Evolutionary conservation across 2,113 vertebrate genomes (phyloP), one percentile per base, ranked within the genome.

Genomic region (Genyomyrus donnyi): DNA sequence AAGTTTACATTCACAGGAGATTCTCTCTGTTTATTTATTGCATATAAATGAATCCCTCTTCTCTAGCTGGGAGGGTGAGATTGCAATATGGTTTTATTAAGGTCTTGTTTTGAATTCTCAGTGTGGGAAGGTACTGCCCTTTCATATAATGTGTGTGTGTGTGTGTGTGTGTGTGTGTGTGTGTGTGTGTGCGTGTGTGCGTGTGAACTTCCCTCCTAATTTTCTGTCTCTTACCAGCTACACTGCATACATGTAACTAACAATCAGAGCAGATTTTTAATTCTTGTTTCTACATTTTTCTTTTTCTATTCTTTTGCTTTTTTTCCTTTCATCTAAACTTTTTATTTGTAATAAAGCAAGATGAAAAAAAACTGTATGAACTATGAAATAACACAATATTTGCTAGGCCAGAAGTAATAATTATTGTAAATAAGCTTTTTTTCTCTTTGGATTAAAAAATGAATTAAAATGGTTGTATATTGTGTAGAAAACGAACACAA

Each of bases 341-440:
- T 92, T 92, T 53, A 89, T 91, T 92, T 93, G 94, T 95, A 94
- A 93, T 96, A 94, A 92, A 58, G 92, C 93, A 94, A 93, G 94
- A 93, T 93, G 93, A 90, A 91, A 74, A 74, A 91, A 74, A 94
- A 94, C 93, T 95, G 94, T 94, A 95, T 94, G 93, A 93, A 94
- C 92, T 94, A 95, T 94, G 94, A 95, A 91, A 95, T 93, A 80
- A 80, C 31, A 95, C 93, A 91, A 95, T 96, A 96, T 96, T 96
- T 96, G 95, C 96, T 95, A 96, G 95, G 94, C 95, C 95, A 95
- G 94, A 96, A 96, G 95, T 96, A 95, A 96, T 96, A 95, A 95
- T 97, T 96, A 96, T 91, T 98, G 97, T 98, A 97, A 95, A 98
- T 97, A 97, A 94, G 96, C 97, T 97, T 97, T 98, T 94, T 95